These are phyloP conservation scores for Paedocypris micromegethes DNA, from an alignment of 2,797 vertebrate species.

Conservation along the genomic window DNA sequence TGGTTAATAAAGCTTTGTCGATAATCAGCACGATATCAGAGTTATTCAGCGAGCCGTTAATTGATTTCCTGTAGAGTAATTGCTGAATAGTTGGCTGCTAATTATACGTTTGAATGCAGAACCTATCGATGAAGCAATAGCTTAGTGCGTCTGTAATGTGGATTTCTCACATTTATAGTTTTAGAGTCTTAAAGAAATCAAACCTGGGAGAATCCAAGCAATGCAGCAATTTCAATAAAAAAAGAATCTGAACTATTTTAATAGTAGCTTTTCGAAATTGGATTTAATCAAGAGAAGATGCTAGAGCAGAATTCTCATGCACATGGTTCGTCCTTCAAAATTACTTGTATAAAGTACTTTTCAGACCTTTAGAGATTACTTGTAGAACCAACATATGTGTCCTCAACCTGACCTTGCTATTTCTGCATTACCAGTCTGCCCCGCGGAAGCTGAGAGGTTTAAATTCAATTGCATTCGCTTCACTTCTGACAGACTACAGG, in stretches of 20 bases:
- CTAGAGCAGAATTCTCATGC: slow-evolving; percentile 22
- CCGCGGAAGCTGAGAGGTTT: slow-evolving; percentile 39
- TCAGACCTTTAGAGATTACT: slow-evolving; percentile 31
- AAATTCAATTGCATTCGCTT: slow-evolving; percentile 30
- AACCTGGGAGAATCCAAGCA: not conserved
- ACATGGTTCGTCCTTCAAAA: slow-evolving; percentile 25
- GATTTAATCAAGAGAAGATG: slow-evolving; percentile 11
- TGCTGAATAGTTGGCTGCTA: slow-evolving; percentile 9
- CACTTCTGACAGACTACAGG: slow-evolving; percentile 25
- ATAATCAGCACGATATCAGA: not conserved
- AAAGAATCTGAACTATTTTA: not conserved
- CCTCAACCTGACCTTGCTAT: slow-evolving; percentile 39
- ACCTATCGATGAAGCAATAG: slow-evolving; percentile 12
- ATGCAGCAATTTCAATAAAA: slow-evolving; percentile 8
- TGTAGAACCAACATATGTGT: slow-evolving; percentile 15
- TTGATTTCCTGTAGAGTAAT: slow-evolving; percentile 8
- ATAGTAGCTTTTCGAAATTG: not conserved
- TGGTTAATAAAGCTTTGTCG: not conserved
- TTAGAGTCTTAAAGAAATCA: not conserved
- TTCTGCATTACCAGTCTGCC: slow-evolving; percentile 17
- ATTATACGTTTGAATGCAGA: slow-evolving; percentile 6
- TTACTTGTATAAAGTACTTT: slow-evolving; percentile 26
- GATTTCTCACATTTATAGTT: slow-evolving; percentile 11
- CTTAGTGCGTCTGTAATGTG: not conserved
- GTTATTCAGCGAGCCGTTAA: not conserved